Conservation (phyloP, 1,140 invertebrate species). For the Mycetomoellerius zeteki region DNA sequence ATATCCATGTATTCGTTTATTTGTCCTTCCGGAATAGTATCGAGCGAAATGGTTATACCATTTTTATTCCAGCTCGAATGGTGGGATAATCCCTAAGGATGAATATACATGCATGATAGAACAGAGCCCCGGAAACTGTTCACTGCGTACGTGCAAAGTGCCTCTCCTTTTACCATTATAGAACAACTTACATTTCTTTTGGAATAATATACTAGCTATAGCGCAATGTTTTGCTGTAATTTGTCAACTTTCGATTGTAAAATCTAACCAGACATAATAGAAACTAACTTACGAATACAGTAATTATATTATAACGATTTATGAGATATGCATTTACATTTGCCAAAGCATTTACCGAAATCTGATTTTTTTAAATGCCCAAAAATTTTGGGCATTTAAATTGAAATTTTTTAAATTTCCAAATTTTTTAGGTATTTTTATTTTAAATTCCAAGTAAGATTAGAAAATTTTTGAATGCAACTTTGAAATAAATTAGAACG, state of each 20-base stretch:
- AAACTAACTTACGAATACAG: not conserved
- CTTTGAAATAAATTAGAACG: no score
- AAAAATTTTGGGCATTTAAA: no score
- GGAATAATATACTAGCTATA: not conserved
- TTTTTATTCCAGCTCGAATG: conserved; percentile 57
- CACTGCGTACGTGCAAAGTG: conserved; percentile 46
- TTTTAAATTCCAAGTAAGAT: no score
- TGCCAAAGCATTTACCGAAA: no score
- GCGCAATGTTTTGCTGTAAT: not conserved
- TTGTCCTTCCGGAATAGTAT: conserved; percentile 58
- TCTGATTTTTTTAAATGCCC: no score
- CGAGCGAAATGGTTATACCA: conserved; percentile 52
- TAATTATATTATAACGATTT: not conserved
- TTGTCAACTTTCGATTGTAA: conserved; percentile 16
- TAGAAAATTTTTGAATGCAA: no score
- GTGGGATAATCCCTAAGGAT: conserved; percentile 59
- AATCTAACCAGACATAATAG: not conserved
- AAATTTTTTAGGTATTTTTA: no score
- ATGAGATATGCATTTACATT: not conserved
- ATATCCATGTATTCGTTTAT: conserved; percentile 61
- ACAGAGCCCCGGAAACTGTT: conserved; percentile 45
- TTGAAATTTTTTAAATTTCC: no score
- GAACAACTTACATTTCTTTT: conserved; percentile 15
- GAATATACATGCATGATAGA: conserved; percentile 62
- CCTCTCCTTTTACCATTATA: conserved; percentile 30